Percentiles rank a stretch among this genome's conserved stretches.
phyloP scores from a whole-genome alignment of 2,797 vertebrate genomes.

The Gallinago solitaria region DNA sequence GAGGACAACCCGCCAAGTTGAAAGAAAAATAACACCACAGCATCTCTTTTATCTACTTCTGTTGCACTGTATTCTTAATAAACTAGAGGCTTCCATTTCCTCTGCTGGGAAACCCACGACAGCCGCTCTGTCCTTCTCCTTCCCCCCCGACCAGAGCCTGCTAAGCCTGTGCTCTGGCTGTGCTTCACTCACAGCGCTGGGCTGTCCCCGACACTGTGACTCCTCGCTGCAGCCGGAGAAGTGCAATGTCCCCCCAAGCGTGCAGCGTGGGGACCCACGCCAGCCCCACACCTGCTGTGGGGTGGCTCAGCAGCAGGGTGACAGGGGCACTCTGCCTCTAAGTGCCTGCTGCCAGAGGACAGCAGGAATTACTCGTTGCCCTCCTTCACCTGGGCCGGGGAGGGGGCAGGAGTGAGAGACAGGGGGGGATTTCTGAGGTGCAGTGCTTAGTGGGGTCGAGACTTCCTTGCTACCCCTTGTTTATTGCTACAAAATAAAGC shows the following conservation, averaged over 20 bases:
- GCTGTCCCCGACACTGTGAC: neutral
- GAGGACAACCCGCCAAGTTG: fast-evolving
- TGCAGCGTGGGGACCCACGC: neutral
- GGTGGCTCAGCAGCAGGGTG: neutral
- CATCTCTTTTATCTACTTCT: neutral
- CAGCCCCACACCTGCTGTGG: neutral
- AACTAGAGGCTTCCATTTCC: neutral
- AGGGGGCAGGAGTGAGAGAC: neutral
- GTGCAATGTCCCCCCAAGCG: neutral
- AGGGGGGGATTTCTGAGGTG: neutral
- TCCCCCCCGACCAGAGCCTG: neutral
- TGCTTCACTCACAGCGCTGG: fast-evolving
- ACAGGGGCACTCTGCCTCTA: neutral
- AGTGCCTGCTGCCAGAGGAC: neutral
- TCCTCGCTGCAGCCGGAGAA: fast-evolving
- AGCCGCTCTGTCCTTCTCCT: neutral
- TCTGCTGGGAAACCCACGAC: neutral
- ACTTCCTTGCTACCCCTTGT: neutral
- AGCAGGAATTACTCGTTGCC: neutral
- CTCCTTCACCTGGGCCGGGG: neutral
- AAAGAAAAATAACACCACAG: neutral
- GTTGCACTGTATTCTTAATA: neutral
- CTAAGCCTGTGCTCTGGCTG: neutral
- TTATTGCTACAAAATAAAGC: neutral
- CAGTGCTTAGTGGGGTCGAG: neutral